Conservation (phyloP, 2,888 invertebrate species). For the Epinotia bilunana region DNA sequence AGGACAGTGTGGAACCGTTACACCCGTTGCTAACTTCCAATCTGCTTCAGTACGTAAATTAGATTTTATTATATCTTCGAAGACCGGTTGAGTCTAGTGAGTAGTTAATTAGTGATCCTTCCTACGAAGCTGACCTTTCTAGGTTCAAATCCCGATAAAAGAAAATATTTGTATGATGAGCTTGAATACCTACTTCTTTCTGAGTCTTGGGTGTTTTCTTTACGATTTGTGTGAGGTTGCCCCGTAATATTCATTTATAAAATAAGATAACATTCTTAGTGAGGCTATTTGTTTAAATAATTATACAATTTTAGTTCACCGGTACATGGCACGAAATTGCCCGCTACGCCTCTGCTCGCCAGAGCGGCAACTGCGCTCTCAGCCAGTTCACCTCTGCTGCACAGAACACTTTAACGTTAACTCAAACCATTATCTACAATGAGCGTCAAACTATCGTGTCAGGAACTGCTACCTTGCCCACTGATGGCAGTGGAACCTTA, state of each 20-base stretch:
- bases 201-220: too few relatives aligned
- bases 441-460: constrained; percentile 55
- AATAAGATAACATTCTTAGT: too few relatives aligned
- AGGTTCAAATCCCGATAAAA: too few relatives aligned
- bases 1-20: constrained; percentile 60
- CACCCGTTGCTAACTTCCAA: constrained; percentile 55
- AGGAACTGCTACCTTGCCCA: constrained; percentile 52
- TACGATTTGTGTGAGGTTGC: too few relatives aligned
- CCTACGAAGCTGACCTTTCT: too few relatives aligned
- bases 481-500: constrained; percentile 63
- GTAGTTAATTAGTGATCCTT: too few relatives aligned
- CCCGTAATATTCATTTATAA: too few relatives aligned
- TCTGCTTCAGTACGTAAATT: constrained; percentile 50
- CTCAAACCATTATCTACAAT: constrained; percentile 58
- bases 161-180: too few relatives aligned
- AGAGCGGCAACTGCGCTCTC: constrained; percentile 65
- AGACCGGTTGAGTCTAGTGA: too few relatives aligned
- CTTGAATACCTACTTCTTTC: too few relatives aligned
- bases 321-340: constrained; percentile 72
- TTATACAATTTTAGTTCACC: constrained; percentile 60
- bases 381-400: constrained; percentile 49
- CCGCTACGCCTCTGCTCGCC: constrained; percentile 69
- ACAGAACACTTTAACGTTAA: constrained; percentile 53
- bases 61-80: too few relatives aligned
- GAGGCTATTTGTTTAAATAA: not conserved